A percentile compares a stretch with the other conserved stretches of the same genome.
Conservation (phyloP, 1,140 invertebrate genomes). For the Monomorium pharaonis region DNA sequence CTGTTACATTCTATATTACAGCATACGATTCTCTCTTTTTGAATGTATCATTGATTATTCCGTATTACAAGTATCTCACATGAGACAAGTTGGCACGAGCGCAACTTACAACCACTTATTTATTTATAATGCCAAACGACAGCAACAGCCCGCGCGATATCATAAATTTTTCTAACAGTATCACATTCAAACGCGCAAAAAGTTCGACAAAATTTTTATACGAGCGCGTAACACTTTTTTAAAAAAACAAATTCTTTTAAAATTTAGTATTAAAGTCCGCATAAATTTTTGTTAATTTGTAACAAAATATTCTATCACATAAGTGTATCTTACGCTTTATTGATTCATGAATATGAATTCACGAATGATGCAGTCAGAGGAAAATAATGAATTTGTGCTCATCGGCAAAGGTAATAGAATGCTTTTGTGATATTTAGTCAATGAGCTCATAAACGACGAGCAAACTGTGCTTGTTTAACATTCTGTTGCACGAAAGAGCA, state of each 20-base stretch:
- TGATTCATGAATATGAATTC: not conserved
- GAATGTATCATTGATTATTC: conserved; percentile 38
- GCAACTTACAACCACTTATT: not conserved
- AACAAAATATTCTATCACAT: not conserved
- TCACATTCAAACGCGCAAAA: not conserved
- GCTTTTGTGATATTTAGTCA: conserved; percentile 47
- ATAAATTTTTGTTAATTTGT: not conserved
- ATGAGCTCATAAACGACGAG: conserved; percentile 33
- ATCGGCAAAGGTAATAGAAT: conserved; percentile 4
- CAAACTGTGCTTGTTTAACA: conserved; percentile 34
- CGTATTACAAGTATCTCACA: conserved; percentile 11
- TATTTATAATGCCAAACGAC: conserved; percentile 21
- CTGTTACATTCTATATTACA: not conserved
- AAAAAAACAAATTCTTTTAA: not conserved
- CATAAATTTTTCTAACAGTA: not conserved
- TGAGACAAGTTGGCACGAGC: not conserved
- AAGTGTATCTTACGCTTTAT: not conserved
- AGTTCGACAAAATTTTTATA: not conserved
- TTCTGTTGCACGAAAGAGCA: conserved; percentile 25
- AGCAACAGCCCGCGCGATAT: not conserved
- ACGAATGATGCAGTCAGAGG: not conserved
- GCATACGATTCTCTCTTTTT: not conserved
- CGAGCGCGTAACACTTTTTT: not conserved
- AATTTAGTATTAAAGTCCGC: not conserved
- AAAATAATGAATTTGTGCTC: conserved; percentile 25